Conservation (phyloP, 1,140 invertebrate species). For the Papilio aristodemus region DNA sequence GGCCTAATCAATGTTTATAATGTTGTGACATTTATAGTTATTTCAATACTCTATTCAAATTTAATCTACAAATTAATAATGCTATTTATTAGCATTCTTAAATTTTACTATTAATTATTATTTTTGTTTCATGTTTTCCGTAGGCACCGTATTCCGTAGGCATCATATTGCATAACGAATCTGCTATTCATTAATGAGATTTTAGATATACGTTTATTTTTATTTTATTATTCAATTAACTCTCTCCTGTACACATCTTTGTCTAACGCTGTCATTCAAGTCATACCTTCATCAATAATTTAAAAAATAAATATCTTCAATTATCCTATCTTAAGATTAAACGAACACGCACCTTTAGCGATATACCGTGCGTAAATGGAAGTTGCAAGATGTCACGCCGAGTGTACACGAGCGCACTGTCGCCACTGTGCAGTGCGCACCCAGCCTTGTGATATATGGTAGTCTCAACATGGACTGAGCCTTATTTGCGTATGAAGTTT, state of each 20-base stretch:
- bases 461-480: slow-evolving; percentile 20
- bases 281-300: not conserved
- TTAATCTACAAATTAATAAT: not conserved
- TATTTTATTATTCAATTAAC: not conserved
- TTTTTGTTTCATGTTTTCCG: too few relatives aligned
- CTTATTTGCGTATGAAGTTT: slow-evolving; percentile 28
- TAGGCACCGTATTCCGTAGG: too few relatives aligned
- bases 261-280: not conserved
- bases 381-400: slow-evolving; percentile 27
- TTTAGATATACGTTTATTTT: too few relatives aligned
- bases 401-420: slow-evolving; percentile 21
- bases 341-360: slow-evolving; percentile 23
- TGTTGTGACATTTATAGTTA: slow-evolving; percentile 10
- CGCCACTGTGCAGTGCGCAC: slow-evolving; percentile 12
- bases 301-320: not conserved
- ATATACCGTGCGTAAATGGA: slow-evolving; percentile 16
- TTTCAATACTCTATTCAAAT: slow-evolving; percentile 14
- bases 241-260: not conserved
- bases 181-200: too few relatives aligned
- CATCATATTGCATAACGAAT: too few relatives aligned
- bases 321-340: slow-evolving; percentile 7
- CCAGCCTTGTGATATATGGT: slow-evolving; percentile 25
- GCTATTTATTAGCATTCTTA: too few relatives aligned
- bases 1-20: slow-evolving; percentile 27
- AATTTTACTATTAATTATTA: too few relatives aligned